These are phyloP conservation scores for Bovichtus diacanthus DNA, from an alignment of 2,797 vertebrate species.

Conservation along the genomic window DNA sequence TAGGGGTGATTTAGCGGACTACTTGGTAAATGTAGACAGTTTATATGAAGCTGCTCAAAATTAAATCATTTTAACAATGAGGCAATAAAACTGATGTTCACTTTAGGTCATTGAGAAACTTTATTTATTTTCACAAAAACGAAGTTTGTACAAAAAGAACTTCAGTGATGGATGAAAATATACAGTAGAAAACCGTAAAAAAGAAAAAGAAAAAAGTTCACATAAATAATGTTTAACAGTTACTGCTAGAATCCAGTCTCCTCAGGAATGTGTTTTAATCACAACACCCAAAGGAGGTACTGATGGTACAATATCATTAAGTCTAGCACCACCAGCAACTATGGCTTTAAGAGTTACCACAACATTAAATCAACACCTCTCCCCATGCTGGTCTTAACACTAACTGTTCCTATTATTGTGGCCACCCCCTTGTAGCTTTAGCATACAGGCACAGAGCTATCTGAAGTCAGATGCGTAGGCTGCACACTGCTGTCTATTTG, in stretches of 20 bases:
- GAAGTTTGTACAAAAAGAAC: conserved; percentile 79
- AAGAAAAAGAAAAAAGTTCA: conserved; percentile 37
- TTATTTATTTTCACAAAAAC: conserved; percentile 72
- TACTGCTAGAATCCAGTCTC: conserved; percentile 6
- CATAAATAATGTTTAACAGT: conserved; percentile 29
- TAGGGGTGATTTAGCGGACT: conserved; percentile 74
- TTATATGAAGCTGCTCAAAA: conserved; percentile 73
- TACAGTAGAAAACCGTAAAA: conserved; percentile 52
- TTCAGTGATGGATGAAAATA: conserved; percentile 69
- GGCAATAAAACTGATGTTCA: conserved; percentile 57
- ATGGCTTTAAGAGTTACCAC: conserved; percentile 9
- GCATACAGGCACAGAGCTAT: not conserved
- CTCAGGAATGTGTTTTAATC: conserved; percentile 16
- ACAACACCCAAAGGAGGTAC: not conserved
- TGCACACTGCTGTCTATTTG: not conserved
- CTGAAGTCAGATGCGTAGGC: not conserved
- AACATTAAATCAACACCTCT: conserved; percentile 14
- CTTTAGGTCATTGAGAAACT: conserved; percentile 48
- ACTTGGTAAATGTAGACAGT: conserved; percentile 77
- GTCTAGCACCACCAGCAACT: not conserved
- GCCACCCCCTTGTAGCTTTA: not conserved
- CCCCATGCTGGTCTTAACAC: not conserved
- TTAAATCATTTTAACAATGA: conserved; percentile 64
- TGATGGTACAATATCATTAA: not conserved
- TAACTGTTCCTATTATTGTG: conserved; percentile 23